A percentile compares a stretch with the other conserved stretches of the same genome.
phyloP scores from a whole-genome alignment of 2,113 vertebrate genomes.

The Platysternon megacephalum region DNA sequence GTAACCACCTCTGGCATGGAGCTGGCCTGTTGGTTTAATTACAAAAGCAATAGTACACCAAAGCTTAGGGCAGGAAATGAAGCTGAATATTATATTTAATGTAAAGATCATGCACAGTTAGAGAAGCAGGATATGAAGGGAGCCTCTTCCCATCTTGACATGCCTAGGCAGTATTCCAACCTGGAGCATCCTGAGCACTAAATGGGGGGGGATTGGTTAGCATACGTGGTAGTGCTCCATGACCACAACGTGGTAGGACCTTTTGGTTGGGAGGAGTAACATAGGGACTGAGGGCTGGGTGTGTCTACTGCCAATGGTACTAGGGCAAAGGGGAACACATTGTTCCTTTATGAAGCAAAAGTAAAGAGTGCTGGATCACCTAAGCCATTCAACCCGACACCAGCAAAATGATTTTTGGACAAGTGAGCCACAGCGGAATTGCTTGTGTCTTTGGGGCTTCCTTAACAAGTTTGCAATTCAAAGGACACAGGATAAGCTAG shows the following conservation, averaged over 20 bases:
- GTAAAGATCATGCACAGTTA: not conserved
- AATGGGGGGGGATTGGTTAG: rapidly evolving
- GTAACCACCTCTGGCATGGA: not conserved
- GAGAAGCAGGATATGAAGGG: not conserved
- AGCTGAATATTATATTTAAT: not conserved
- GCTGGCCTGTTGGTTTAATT: not conserved
- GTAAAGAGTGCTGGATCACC: not conserved
- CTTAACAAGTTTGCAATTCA: not conserved
- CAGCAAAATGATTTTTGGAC: not conserved
- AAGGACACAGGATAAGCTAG: not conserved
- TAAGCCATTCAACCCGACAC: not conserved
- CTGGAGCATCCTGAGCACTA: not conserved
- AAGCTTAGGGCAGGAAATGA: not conserved
- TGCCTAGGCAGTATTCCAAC: not conserved
- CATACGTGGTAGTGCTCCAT: not conserved
- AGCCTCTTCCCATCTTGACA: not conserved
- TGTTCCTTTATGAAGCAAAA: not conserved
- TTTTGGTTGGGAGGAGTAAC: not conserved
- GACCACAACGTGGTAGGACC: not conserved
- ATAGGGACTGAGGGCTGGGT: no score
- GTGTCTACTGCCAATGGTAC: not conserved
- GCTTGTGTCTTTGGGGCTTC: not conserved
- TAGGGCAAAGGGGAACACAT: not conserved
- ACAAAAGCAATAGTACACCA: not conserved
- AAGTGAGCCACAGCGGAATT: not conserved